Conservation (phyloP, 2,888 invertebrate genomes). For the Ethmia dodecea region DNA sequence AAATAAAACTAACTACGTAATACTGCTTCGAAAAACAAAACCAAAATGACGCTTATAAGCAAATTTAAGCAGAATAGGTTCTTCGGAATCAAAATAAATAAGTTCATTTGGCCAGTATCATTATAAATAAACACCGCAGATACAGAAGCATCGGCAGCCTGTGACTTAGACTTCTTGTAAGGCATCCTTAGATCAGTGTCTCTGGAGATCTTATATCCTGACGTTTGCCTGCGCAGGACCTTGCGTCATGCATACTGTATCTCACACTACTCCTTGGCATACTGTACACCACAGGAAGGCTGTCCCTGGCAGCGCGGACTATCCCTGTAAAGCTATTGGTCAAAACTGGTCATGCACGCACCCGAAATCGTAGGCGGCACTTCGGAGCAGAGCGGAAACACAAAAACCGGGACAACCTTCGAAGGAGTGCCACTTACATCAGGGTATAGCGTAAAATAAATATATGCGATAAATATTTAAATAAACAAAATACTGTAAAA, state of each 20-base stretch:
- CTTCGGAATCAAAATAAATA: constrained; percentile 75
- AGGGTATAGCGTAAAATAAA: constrained; percentile 71
- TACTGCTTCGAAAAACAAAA: constrained; percentile 51
- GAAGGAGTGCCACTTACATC: constrained; percentile 71
- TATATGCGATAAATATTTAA: constrained; percentile 73
- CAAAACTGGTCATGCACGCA: constrained; percentile 59
- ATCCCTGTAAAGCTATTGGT: constrained; percentile 61
- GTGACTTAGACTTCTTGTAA: constrained; percentile 6
- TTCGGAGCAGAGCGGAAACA: constrained; percentile 72
- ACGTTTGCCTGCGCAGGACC: constrained; percentile 17
- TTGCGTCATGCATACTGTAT: constrained; percentile 45
- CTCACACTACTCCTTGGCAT: constrained; percentile 42
- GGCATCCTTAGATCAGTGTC: constrained; percentile 5
- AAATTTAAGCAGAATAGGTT: constrained; percentile 78
- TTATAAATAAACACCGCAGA: constrained; percentile 58
- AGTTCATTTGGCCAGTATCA: constrained; percentile 77
- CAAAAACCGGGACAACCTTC: constrained; percentile 79
- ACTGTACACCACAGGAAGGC: constrained; percentile 51
- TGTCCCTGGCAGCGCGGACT: constrained; percentile 60
- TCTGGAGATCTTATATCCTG: constrained; percentile 3
- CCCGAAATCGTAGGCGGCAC: constrained; percentile 42
- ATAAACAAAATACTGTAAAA: constrained; percentile 64
- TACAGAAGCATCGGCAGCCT: constrained; percentile 48
- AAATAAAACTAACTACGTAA: constrained; percentile 62
- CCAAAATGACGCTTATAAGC: constrained; percentile 73